Percentiles rank a stretch among this genome's conserved stretches.
Evolutionary conservation across 2,888 invertebrate genomes (phyloP).

Genomic region (Endotricha flammealis): DNA sequence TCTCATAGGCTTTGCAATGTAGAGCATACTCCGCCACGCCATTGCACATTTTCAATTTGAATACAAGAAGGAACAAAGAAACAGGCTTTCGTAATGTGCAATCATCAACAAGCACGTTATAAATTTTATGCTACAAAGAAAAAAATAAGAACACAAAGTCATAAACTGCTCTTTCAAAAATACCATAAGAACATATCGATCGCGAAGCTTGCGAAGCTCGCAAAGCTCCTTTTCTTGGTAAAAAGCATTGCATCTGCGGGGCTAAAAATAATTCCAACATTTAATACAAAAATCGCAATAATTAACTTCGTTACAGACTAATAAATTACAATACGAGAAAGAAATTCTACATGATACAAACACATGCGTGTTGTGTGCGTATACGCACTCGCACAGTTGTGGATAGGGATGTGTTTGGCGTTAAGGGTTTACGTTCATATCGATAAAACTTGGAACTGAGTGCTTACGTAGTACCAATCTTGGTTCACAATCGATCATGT

Average conservation of each 20-base stretch:
- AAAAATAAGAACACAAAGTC: too few species aligned
- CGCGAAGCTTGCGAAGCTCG: conserved; percentile 28
- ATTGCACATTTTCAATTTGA: too few species aligned
- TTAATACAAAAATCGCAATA: conserved; percentile 79
- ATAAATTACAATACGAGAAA: conserved; percentile 78
- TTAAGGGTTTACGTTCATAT: too few species aligned
- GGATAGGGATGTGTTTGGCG: too few species aligned
- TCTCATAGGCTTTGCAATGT: too few species aligned
- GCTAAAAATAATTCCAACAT: conserved; percentile 77
- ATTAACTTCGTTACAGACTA: conserved; percentile 78
- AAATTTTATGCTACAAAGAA: neutral
- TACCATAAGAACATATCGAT: conserved; percentile 28
- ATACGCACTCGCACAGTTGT: conserved; percentile 25
- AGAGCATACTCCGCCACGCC: too few species aligned
- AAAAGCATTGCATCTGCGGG: conserved; percentile 55
- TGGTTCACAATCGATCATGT: too few species aligned
- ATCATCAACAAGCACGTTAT: neutral
- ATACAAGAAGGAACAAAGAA: too few species aligned
- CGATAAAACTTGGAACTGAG: too few species aligned
- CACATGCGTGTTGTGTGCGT: conserved; percentile 27
- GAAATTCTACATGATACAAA: conserved; percentile 67
- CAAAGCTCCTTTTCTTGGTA: conserved; percentile 51
- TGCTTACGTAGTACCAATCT: too few species aligned
- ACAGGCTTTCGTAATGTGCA: too few species aligned
- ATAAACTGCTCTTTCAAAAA: conserved; percentile 9